A percentile compares a stretch with the other conserved stretches of the same genome.
These are phyloP conservation scores for Diorhabda sublineata DNA, from an alignment of 1,140 invertebrate genomes.

Conservation along the genomic window DNA sequence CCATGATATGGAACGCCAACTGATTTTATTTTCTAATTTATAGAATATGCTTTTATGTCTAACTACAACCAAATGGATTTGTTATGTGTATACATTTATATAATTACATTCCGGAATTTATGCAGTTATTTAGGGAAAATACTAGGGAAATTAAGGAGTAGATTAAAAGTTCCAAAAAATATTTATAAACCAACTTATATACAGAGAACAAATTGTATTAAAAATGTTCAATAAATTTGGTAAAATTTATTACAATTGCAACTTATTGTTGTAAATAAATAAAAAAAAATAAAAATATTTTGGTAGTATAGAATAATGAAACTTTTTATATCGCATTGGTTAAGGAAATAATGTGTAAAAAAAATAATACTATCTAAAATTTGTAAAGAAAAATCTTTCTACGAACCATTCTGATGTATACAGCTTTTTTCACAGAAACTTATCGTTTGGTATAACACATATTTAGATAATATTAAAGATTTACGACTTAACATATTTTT, in stretches of 20 bases:
- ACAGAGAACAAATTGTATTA: neutral
- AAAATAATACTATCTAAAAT: neutral
- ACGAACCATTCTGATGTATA: neutral
- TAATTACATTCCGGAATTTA: neutral
- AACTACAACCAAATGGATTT: neutral
- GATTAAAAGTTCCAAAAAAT: neutral
- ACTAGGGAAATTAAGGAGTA: neutral
- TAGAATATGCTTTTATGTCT: neutral
- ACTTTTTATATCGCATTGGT: neutral
- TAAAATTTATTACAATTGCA: neutral
- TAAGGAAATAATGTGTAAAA: neutral
- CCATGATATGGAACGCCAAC: conserved; percentile 6
- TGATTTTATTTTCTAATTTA: neutral
- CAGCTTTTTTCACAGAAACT: neutral
- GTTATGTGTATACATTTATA: neutral
- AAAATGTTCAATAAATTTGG: neutral
- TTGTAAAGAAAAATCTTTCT: neutral
- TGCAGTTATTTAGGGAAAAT: neutral
- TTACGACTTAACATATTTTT: conserved; percentile 6
- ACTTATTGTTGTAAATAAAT: neutral
- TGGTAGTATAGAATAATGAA: neutral
- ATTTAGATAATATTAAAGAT: conserved; percentile 5
- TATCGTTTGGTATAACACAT: conserved; percentile 6
- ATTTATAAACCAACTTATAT: neutral
- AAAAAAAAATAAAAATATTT: neutral